These are phyloP conservation scores for Netelia melanura DNA, from an alignment of 2,888 invertebrate genomes.

Conservation along the genomic window DNA sequence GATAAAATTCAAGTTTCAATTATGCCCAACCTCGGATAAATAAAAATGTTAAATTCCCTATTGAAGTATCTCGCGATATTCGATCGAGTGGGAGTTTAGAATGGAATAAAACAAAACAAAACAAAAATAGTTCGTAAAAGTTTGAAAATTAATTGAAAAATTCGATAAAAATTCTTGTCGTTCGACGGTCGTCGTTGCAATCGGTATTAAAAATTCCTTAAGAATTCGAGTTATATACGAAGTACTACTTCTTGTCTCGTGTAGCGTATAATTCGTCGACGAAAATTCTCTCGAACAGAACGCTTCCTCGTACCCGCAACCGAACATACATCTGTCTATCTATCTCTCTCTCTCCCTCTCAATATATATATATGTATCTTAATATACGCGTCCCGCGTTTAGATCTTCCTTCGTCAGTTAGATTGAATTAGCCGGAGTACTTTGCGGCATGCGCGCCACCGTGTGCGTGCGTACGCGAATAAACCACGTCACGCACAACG, in stretches of 20 bases:
- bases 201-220: too few species aligned
- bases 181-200: too few species aligned
- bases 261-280: neutral
- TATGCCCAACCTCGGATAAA: neutral
- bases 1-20: neutral
- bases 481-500: conserved; percentile 59
- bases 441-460: conserved; percentile 18
- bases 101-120: too few species aligned
- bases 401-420: conserved; percentile 50
- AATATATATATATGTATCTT: neutral
- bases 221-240: too few species aligned
- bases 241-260: too few species aligned
- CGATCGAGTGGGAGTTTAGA: too few species aligned
- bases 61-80: too few species aligned
- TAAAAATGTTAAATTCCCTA: neutral
- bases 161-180: too few species aligned
- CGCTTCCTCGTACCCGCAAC: neutral
- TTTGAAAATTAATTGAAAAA: too few species aligned
- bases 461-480: conserved; percentile 32
- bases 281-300: conserved; percentile 4
- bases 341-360: neutral
- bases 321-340: neutral
- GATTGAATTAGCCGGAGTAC: conserved; percentile 59
- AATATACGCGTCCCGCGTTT: conserved; percentile 38
- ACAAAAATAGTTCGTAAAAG: too few species aligned